These are phyloP conservation scores for Metellina segmentata DNA, from an alignment of 2,888 invertebrate genomes.

Conservation along the genomic window DNA sequence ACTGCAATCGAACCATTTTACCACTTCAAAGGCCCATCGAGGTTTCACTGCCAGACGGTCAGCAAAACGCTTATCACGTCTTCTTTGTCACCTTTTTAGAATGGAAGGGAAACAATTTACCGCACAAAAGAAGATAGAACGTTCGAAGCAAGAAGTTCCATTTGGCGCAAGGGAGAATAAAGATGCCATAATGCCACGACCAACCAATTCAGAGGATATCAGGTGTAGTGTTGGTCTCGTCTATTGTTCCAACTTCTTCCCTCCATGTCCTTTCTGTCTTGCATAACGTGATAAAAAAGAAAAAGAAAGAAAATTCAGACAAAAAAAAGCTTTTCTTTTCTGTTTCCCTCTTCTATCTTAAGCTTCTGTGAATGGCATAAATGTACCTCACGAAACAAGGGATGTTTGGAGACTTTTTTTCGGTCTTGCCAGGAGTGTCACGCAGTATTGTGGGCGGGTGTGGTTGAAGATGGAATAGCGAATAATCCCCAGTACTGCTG, in stretches of 20 bases:
- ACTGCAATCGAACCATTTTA: too few species aligned
- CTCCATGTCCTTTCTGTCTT: background rate
- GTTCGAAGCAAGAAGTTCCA: background rate
- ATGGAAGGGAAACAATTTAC: constrained; percentile 6
- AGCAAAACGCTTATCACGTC: too few species aligned
- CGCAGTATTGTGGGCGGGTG: too few species aligned
- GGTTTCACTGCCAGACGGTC: too few species aligned
- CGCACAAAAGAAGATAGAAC: background rate
- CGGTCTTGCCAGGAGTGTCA: too few species aligned
- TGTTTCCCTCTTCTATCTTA: background rate
- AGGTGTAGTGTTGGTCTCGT: background rate
- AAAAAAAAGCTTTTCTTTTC: background rate
- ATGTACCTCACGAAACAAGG: constrained; percentile 35
- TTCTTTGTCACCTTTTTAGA: background rate
- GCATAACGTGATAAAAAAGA: background rate
- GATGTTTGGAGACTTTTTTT: background rate
- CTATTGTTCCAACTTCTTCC: constrained; percentile 20
- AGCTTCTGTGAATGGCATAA: constrained; percentile 22
- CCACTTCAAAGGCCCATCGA: too few species aligned
- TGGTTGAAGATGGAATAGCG: too few species aligned
- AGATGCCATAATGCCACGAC: background rate
- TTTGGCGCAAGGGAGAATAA: background rate
- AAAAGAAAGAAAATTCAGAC: background rate
- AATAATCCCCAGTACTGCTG: too few species aligned
- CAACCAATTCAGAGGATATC: background rate